A percentile compares a stretch with the other conserved stretches of the same genome.
Evolutionary conservation across 2,113 vertebrate genomes (phyloP).

Genomic region (Brachypodius melanocephalos): DNA sequence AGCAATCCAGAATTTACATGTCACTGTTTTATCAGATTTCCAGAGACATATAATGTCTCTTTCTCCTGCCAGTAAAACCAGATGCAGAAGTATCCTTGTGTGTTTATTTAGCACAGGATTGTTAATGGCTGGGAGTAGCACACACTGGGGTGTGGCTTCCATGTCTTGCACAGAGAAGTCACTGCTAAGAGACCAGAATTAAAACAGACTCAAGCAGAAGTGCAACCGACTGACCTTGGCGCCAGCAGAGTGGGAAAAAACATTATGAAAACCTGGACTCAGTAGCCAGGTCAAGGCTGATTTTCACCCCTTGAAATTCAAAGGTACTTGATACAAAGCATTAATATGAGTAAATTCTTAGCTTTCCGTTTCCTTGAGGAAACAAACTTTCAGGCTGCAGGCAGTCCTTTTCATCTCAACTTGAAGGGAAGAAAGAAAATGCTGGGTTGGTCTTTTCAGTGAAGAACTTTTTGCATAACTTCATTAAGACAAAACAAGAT

Average conservation of each 20-base stretch:
- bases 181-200: not conserved
- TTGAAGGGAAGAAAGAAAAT: conserved; percentile 22
- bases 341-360: not conserved
- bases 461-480: conserved; percentile 2
- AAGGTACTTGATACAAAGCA: not conserved
- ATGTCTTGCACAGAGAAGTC: conserved; percentile 8
- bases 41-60: conserved; percentile 52
- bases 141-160: conserved; percentile 40
- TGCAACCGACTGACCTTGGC: not conserved
- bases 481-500: conserved; percentile 12
- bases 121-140: conserved; percentile 47
- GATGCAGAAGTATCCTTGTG: conserved; percentile 45
- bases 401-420: conserved; percentile 25
- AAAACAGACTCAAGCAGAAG: not conserved
- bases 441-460: not conserved
- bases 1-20: conserved; percentile 22
- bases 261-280: not conserved
- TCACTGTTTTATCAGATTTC: conserved; percentile 63
- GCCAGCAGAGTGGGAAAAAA: not conserved
- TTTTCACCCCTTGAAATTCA: conserved; percentile 15
- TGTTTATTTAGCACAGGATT: conserved; percentile 47
- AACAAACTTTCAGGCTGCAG: conserved; percentile 25
- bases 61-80: conserved; percentile 60
- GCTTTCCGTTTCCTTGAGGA: conserved; percentile 28
- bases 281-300: not conserved